Conservation (phyloP, 2,797 vertebrate genomes). For the Poeciliopsis gracilis region DNA sequence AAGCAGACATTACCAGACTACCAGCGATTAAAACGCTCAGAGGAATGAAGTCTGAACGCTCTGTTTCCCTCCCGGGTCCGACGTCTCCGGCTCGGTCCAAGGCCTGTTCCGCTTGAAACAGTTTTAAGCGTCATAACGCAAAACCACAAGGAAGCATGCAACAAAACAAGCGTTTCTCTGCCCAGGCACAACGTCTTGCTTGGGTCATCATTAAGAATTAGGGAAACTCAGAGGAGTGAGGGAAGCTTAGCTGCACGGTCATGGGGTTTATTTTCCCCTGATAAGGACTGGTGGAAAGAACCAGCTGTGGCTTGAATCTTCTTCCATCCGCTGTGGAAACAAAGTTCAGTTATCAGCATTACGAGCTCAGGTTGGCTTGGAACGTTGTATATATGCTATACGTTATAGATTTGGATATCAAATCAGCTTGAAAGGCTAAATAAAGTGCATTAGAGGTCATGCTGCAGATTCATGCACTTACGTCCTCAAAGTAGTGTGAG, state of each 20-base stretch:
- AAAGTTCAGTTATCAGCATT: neutral
- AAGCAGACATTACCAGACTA: neutral
- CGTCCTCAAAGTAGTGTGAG: neutral
- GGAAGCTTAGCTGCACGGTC: neutral
- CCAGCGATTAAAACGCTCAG: neutral
- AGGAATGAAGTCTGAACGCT: neutral
- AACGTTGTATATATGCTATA: neutral
- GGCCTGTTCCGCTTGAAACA: neutral
- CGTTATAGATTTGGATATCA: too few relatives aligned
- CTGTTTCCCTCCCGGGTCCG: neutral
- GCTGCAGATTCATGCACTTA: neutral
- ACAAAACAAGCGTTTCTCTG: neutral
- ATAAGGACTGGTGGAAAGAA: neutral
- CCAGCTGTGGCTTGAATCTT: neutral
- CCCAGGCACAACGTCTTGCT: neutral
- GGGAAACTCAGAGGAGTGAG: neutral
- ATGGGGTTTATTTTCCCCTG: too few relatives aligned
- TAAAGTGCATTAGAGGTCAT: neutral
- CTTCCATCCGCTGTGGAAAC: neutral
- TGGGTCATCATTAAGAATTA: neutral
- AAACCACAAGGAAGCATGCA: neutral
- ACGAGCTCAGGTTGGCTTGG: neutral
- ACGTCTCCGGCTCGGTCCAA: neutral
- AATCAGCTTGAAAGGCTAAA: neutral
- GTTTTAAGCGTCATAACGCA: neutral